These are phyloP conservation scores for Babyrousa celebensis DNA, from an alignment of 2,797 vertebrate species.

Conservation along the genomic window DNA sequence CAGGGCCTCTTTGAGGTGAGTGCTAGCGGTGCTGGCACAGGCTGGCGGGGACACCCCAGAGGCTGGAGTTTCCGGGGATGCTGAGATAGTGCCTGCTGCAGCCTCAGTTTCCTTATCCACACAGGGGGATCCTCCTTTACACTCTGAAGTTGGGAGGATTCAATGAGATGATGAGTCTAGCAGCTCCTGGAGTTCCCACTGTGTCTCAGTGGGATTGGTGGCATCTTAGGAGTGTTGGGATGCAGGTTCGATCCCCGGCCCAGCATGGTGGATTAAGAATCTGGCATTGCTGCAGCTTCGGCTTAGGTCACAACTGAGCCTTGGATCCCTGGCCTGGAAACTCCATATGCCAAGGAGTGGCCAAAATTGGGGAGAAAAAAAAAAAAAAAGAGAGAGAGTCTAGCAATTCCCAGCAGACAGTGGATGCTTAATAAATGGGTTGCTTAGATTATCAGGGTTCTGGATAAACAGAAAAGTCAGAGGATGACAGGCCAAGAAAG, in stretches of 20 bases:
- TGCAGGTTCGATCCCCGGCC: no score
- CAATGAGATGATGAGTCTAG: neutral
- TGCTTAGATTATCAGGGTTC: fast-evolving
- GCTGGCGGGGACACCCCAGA: neutral
- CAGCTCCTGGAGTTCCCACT: neutral
- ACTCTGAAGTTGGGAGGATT: neutral
- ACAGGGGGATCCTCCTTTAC: neutral
- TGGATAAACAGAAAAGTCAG: neutral
- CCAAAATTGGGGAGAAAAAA: no score
- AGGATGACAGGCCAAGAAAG: neutral
- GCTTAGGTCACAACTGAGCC: no score
- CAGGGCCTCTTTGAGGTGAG: constrained; percentile 97
- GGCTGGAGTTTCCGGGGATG: neutral
- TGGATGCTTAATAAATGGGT: neutral
- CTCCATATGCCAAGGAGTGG: no score
- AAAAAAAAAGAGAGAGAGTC: neutral
- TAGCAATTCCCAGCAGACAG: neutral
- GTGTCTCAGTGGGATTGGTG: no score
- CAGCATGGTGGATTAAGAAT: no score
- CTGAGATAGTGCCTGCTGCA: fast-evolving
- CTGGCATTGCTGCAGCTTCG: no score
- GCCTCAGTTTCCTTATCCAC: neutral
- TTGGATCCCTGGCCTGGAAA: no score
- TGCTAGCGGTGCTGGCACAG: fast-evolving
- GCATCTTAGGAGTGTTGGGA: no score